Base-by-base conservation (phyloP, 2,888 invertebrate species). In the Archips crataeganus region DNA sequence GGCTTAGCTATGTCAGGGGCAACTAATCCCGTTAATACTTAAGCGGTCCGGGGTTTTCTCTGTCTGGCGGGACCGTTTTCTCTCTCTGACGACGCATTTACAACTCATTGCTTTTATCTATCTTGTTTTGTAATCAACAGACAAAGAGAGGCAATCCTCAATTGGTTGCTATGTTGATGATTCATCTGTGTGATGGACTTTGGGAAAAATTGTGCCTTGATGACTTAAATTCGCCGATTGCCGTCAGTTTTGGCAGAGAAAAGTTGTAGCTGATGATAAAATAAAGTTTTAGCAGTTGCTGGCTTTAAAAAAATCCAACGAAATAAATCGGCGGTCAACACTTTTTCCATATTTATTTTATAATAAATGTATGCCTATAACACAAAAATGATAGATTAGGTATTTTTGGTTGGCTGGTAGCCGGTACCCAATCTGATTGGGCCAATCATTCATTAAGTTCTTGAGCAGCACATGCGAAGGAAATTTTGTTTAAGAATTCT, bases 1-100 rank as follows among this genome's bases (percentile, higher is more conserved):
- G 51, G 51, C 51, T 54, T 54, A 57, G 32, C 32, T 32, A 57
- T 57, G 57, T 57, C 57, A 32, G 32, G 51, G 57, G 57, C 57
- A 57, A 32, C 57, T 57, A 57, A 57, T 57, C 57, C 57, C 57
- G 57, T 57, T 57, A 57, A 57, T 57, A 57, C 57, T 32, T 57
- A 10, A 15, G 15, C 23, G 15, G 9, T 15, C 54, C 57, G 10
- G 57, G 57, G 57, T 57, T 57, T 11, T 57, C 57, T 57, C 57
- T 32, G 57, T 57, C 57, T 57, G 57, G 57, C 57, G 57, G 32
- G 57, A 57, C 57, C 10, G 57, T 57, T 57, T 32, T 32, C 32
- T 57, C 57, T 51, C 15, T 54, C 23, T 32, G 32, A 32, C 32
- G 32, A 54, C 54, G 54, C 57, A 32, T 9, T 32, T 11, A 15